Conservation (phyloP, 2,888 invertebrate species). For the Chaetoderma sp. region DNA sequence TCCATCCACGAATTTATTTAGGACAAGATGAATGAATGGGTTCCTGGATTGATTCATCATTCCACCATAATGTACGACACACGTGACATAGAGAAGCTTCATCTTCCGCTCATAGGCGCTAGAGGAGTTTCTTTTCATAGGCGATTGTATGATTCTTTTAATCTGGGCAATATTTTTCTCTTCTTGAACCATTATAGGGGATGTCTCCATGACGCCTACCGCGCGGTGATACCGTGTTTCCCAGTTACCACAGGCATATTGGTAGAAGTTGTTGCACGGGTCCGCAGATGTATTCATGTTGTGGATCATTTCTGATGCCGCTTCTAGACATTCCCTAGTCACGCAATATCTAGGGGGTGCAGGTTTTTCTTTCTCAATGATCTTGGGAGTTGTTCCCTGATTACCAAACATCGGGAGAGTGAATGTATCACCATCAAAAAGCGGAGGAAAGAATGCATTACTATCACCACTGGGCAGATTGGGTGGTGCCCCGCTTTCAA, state of each 20-base stretch:
- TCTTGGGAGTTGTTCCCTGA: too few relatives aligned
- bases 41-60: conserved; percentile 39
- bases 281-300: conserved; percentile 52
- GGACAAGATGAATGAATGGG: conserved; percentile 44
- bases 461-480: too few relatives aligned
- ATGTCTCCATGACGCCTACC: too few relatives aligned
- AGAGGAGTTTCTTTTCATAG: conserved; percentile 18
- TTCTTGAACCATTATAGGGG: too few relatives aligned
- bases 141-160: background rate
- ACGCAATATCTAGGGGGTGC: too few relatives aligned
- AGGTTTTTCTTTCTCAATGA: too few relatives aligned
- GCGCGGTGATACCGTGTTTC: conserved; percentile 53
- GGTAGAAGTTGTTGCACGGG: conserved; percentile 72
- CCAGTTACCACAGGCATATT: conserved; percentile 72
- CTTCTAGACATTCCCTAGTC: too few relatives aligned
- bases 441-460: too few relatives aligned
- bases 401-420: too few relatives aligned
- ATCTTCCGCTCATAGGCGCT: conserved; percentile 73
- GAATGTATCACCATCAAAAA: too few relatives aligned
- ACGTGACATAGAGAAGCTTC: conserved; percentile 75
- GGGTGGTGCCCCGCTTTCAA: too few relatives aligned
- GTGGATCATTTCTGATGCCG: conserved; percentile 44
- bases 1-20: conserved; percentile 46
- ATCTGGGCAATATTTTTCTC: conserved; percentile 54
- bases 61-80: conserved; percentile 67